Base-by-base conservation (phyloP, 1,140 invertebrate species). In the Sweltsa coloradensis region DNA sequence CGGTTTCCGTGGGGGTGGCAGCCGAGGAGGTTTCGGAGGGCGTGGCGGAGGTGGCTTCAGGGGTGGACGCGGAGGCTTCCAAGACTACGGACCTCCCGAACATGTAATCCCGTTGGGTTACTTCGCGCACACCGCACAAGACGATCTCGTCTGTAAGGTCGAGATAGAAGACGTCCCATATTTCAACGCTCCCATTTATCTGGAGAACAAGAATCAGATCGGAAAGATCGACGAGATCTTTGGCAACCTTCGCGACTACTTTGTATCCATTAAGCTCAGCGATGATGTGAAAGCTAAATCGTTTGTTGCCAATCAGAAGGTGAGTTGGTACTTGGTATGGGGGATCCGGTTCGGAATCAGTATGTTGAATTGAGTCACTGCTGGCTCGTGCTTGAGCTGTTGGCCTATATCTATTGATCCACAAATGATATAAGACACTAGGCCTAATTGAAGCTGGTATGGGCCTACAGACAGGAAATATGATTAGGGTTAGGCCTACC, bases 211-310 rank as follows among this genome's bases (percentile, higher is more conserved):
- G 65, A 80, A 97, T 64, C 89, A 93, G 64, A 83, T 99, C 56
- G 94, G 95, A n/a, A 99, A 99, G 78, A 89, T 99, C 54, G 96
- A 99, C 66, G 96, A 99, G 73, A 99, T 99, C 57, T 97, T 99
- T 71, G 96, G 96, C 42, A 90, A 85, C 50, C 76, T 97, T 13
- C 74, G 80, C 43, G 88, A 98, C 56, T 97, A 93, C 64, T 93
- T 77, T 56, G 89, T 98, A n/a, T 92, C 93, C 2, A 85, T 99
- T 3, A 94, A 94, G 66, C 67, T 97, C 16, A 75, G 78, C 3
- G 90, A 96, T 45, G 89, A 95, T 59, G 73, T 97, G 13, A 97
- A 95, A 67, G 86, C 94, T 2, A 73, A 72, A 27, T 97, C 93
- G 61, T 97, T 99, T 63, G 79, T 83, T 56, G 76, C 76, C 34